Percentiles rank a stretch among this genome's conserved stretches.
phyloP scores from a whole-genome alignment of 2,888 invertebrate species.

The Rutpela maculata region DNA sequence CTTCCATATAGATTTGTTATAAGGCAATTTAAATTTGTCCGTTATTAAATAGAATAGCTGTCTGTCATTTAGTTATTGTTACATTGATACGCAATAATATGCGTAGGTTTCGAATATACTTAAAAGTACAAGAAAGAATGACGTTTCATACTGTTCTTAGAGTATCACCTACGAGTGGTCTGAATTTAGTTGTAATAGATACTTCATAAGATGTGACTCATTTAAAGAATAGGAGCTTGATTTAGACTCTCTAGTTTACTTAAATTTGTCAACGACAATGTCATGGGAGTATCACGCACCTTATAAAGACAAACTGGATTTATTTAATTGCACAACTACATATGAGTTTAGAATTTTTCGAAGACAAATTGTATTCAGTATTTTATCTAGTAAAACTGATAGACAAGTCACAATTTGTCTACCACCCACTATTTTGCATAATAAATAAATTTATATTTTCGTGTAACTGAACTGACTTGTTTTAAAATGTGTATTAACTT shows the following conservation, averaged over 20 bases:
- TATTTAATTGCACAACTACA: constrained; percentile 5
- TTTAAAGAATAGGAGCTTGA: not conserved
- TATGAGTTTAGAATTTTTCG: not conserved
- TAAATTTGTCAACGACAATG: constrained; percentile 33
- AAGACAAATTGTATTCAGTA: too few relatives aligned
- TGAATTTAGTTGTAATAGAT: constrained; percentile 35
- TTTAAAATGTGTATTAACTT: too few relatives aligned
- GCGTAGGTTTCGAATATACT: constrained; percentile 34
- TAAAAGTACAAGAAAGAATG: constrained; percentile 36
- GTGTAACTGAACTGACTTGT: too few relatives aligned
- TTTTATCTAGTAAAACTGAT: too few relatives aligned
- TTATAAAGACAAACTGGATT: constrained; percentile 14
- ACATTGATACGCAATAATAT: constrained; percentile 17
- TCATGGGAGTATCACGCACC: constrained; percentile 4
- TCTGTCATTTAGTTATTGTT: constrained; percentile 28
- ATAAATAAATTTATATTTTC: too few relatives aligned
- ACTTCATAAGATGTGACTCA: constrained; percentile 28
- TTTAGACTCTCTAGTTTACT: constrained; percentile 22
- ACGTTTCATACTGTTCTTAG: constrained; percentile 30
- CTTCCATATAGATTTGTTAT: not conserved
- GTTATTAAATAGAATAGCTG: not conserved
- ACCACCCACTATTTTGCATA: too few relatives aligned
- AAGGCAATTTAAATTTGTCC: constrained; percentile 29
- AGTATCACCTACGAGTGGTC: constrained; percentile 37
- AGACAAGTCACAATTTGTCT: too few relatives aligned